Conservation (phyloP, 2,888 invertebrate genomes). For the Acrobasis repandana region DNA sequence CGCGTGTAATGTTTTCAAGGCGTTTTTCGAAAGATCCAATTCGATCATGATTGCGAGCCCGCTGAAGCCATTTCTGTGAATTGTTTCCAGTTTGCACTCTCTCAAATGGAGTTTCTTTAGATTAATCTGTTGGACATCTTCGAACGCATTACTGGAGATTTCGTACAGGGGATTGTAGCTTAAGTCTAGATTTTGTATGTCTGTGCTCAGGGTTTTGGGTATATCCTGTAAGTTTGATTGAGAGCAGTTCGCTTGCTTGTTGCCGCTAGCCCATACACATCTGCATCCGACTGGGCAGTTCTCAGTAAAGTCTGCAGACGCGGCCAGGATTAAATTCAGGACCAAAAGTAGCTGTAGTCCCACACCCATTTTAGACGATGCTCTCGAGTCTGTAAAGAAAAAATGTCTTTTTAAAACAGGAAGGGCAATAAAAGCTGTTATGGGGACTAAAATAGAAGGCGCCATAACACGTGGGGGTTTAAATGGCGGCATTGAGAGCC, state of each 20-base stretch:
- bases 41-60: slow-evolving; percentile 91
- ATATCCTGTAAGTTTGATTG: slow-evolving; percentile 85
- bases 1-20: slow-evolving; percentile 84
- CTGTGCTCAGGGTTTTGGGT: slow-evolving; percentile 88
- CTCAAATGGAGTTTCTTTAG: slow-evolving; percentile 90
- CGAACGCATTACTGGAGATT: slow-evolving; percentile 86
- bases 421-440: slow-evolving; percentile 45
- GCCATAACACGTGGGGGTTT: slow-evolving; percentile 53
- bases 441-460: slow-evolving; percentile 49
- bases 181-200: slow-evolving; percentile 88
- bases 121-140: slow-evolving; percentile 87
- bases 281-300: slow-evolving; percentile 87
- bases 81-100: slow-evolving; percentile 87
- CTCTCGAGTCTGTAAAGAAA: slow-evolving; percentile 56
- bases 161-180: slow-evolving; percentile 87
- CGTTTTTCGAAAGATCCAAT: slow-evolving; percentile 90
- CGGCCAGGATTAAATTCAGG: slow-evolving; percentile 50
- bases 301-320: slow-evolving; percentile 77
- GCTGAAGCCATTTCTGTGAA: slow-evolving; percentile 90
- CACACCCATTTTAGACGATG: slow-evolving; percentile 55
- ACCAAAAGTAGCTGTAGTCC: slow-evolving; percentile 50
- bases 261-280: slow-evolving; percentile 93
- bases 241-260: slow-evolving; percentile 91
- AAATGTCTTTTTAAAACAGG: slow-evolving; percentile 31
- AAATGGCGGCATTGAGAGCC: slow-evolving; percentile 52